Percentiles rank a stretch among this genome's conserved stretches.
phyloP scores from a whole-genome alignment of 2,113 vertebrate species.

The Hassar affinis region DNA sequence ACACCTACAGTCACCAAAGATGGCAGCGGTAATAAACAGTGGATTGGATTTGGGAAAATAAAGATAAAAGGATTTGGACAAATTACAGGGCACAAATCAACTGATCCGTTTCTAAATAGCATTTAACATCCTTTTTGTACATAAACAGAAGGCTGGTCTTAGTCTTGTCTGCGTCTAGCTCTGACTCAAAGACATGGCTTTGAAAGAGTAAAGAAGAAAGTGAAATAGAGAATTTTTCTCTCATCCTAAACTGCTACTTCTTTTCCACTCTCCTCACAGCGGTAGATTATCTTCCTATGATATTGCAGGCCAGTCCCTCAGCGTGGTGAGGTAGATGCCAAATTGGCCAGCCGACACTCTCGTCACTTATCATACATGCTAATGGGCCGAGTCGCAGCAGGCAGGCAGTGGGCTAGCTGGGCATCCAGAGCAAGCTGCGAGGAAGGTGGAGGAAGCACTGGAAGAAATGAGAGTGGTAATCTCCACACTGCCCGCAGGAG shows the following conservation, averaged over 20 bases:
- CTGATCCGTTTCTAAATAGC: constrained; percentile 13
- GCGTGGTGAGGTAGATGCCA: constrained; percentile 43
- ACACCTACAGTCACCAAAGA: constrained; percentile 35
- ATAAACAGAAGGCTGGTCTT: constrained; percentile 12
- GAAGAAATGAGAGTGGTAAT: constrained; percentile 46
- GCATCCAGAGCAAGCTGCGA: constrained; percentile 34
- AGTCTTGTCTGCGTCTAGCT: background rate
- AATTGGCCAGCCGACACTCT: constrained; percentile 52
- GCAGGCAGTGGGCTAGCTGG: constrained; percentile 46
- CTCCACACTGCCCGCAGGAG: constrained; percentile 36
- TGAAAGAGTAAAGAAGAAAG: background rate
- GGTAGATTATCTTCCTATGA: constrained; percentile 61
- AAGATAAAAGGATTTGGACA: constrained; percentile 33
- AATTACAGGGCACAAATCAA: constrained; percentile 46
- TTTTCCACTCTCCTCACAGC: constrained; percentile 53
- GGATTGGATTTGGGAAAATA: constrained; percentile 33
- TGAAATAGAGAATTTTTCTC: constrained; percentile 42
- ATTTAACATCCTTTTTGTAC: constrained; percentile 22
- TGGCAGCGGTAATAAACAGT: constrained; percentile 39
- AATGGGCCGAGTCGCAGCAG: constrained; percentile 49
- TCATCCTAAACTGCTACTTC: constrained; percentile 35
- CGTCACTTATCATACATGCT: constrained; percentile 59
- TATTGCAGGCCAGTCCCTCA: constrained; percentile 52
- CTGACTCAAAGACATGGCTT: background rate
- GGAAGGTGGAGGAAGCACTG: constrained; percentile 34